phyloP scores from a whole-genome alignment of 2,888 invertebrate genomes.

The Epirrhoe tristata region DNA sequence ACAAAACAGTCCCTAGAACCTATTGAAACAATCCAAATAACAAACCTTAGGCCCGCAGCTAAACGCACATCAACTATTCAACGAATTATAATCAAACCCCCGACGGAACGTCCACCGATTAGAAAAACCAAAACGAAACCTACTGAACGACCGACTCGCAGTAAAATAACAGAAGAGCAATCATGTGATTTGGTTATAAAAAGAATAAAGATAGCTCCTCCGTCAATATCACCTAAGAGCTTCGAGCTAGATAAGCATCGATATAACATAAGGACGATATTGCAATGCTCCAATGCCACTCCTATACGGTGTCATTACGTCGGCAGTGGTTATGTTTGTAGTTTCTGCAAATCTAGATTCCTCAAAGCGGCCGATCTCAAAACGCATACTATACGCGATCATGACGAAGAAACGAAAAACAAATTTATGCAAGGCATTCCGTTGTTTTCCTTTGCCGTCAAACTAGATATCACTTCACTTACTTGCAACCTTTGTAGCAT shows the following conservation, averaged over 20 bases:
- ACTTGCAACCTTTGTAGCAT: slow-evolving; percentile 59
- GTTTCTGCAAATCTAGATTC: slow-evolving; percentile 57
- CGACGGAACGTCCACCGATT: not conserved
- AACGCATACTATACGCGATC: slow-evolving; percentile 51
- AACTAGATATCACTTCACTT: slow-evolving; percentile 66
- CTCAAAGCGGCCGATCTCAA: slow-evolving; percentile 59
- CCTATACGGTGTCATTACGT: slow-evolving; percentile 52
- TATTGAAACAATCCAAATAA: slow-evolving; percentile 1
- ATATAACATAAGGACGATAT: slow-evolving; percentile 49
- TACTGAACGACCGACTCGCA: not conserved
- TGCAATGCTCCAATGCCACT: slow-evolving; percentile 56
- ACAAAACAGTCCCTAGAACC: not conserved
- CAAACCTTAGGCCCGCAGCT: slow-evolving; percentile 7
- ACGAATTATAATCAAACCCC: slow-evolving; percentile 9
- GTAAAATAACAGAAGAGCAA: not conserved
- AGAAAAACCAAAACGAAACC: slow-evolving; percentile 9
- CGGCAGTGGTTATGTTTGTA: slow-evolving; percentile 58
- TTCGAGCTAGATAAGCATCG: slow-evolving; percentile 30
- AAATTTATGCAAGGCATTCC: slow-evolving; percentile 34
- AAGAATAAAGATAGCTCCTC: slow-evolving; percentile 8
- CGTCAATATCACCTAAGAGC: not conserved
- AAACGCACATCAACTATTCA: slow-evolving; percentile 5
- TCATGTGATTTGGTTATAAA: not conserved
- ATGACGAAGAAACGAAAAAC: slow-evolving; percentile 31
- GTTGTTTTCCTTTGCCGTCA: slow-evolving; percentile 50